Evolutionary conservation across 2,113 vertebrate genomes (phyloP).

Genomic region (Calyptommatus sinebrachiatus): DNA sequence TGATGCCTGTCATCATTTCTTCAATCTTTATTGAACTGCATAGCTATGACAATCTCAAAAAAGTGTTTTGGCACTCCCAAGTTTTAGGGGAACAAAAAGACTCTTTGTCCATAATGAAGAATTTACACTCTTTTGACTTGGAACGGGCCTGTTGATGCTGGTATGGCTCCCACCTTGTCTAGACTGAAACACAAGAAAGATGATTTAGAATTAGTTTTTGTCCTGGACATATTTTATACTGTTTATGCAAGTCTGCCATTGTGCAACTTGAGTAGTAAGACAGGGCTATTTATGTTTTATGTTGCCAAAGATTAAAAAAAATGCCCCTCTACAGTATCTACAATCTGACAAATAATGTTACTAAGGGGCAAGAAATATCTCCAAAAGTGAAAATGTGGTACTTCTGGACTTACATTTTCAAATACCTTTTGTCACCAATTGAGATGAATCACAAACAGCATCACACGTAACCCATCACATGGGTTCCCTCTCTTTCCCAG

Average conservation of each 20-base stretch:
- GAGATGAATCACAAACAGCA: not conserved
- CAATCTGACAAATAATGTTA: not conserved
- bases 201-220: not conserved
- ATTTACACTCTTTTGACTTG: not conserved
- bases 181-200: not conserved
- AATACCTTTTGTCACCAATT: conserved; percentile 23
- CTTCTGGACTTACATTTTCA: conserved; percentile 29
- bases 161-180: not conserved
- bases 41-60: too few relatives aligned
- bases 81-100: not conserved
- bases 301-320: not conserved
- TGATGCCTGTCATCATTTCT: too few relatives aligned
- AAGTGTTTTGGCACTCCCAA: too few relatives aligned
- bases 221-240: not conserved
- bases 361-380: not conserved
- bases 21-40: too few relatives aligned
- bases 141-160: not conserved
- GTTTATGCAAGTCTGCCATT: not conserved
- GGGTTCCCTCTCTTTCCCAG: not conserved
- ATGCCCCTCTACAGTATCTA: not conserved
- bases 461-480: not conserved
- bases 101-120: not conserved
- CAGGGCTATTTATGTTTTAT: not conserved
- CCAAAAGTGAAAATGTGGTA: not conserved
- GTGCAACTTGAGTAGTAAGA: too few relatives aligned